Evolutionary conservation across 1,140 invertebrate species (phyloP).

Genomic region (Diorhabda elongata): DNA sequence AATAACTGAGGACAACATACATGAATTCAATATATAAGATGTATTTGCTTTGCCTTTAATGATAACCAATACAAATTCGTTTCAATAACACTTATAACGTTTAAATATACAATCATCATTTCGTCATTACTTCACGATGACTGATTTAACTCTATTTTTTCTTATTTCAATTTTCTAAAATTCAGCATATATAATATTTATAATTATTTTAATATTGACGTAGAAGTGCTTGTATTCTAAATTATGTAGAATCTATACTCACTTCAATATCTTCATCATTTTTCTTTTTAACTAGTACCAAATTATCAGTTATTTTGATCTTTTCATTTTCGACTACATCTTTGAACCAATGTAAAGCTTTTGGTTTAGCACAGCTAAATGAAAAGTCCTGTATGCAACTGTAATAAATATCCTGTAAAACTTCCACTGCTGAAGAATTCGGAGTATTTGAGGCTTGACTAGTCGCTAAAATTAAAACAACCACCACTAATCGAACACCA

Average conservation of each 20-base stretch:
- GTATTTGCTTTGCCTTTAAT: too few relatives aligned
- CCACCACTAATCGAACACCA: background rate
- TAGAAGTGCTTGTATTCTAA: background rate
- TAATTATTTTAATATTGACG: too few relatives aligned
- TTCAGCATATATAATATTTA: too few relatives aligned
- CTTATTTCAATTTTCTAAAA: too few relatives aligned
- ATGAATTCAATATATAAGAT: too few relatives aligned
- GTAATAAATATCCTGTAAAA: conserved; percentile 59
- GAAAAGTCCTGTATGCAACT: conserved; percentile 62
- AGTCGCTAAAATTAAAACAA: conserved; percentile 23
- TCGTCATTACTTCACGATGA: too few relatives aligned
- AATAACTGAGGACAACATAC: too few relatives aligned
- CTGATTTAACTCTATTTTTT: too few relatives aligned
- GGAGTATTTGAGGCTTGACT: conserved; percentile 23
- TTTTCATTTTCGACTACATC: conserved; percentile 61
- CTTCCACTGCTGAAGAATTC: conserved; percentile 52
- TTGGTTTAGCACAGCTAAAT: conserved; percentile 68
- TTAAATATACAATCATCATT: too few relatives aligned
- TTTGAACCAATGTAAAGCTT: conserved; percentile 67
- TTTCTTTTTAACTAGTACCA: conserved; percentile 64
- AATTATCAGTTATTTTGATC: conserved; percentile 67
- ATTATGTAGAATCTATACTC: conserved; percentile 12
- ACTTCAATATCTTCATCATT: conserved; percentile 47
- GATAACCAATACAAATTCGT: too few relatives aligned
- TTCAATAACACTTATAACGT: too few relatives aligned